phyloP scores from a whole-genome alignment of 1,140 invertebrate genomes.

The Bombus superbus region DNA sequence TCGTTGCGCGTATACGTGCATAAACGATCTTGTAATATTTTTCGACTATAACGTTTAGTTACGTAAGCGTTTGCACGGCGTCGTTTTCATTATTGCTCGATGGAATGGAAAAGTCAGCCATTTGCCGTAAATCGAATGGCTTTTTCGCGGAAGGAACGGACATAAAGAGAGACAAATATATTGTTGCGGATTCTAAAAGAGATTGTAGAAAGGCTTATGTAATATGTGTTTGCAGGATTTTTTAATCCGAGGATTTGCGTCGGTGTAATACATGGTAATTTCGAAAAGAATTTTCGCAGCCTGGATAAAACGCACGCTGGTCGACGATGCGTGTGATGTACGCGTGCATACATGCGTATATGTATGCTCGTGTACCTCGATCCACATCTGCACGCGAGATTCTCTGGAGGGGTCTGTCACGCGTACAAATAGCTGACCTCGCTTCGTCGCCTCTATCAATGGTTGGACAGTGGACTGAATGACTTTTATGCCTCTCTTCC shows the following conservation, averaged over 20 bases:
- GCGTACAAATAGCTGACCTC: conserved; percentile 83
- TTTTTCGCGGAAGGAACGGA: not conserved
- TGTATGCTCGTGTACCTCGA: conserved; percentile 56
- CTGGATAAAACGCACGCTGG: not conserved
- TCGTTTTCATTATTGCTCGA: not conserved
- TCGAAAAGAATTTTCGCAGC: not conserved
- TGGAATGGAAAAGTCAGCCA: not conserved
- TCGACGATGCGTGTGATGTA: conserved; percentile 25
- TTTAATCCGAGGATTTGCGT: not conserved
- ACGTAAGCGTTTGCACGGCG: not conserved
- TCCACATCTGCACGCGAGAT: conserved; percentile 71
- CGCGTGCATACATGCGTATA: conserved; percentile 25
- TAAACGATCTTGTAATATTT: not conserved
- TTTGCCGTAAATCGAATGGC: not conserved
- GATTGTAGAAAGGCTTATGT: too few species aligned
- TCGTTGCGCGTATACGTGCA: not conserved
- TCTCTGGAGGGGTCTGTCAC: conserved; percentile 81
- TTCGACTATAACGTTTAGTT: not conserved
- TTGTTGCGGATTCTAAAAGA: not conserved
- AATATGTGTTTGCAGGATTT: not conserved
- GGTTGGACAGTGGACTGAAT: conserved; percentile 77
- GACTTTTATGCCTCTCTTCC: conserved; percentile 75
- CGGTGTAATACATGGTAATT: too few species aligned
- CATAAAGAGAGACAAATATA: not conserved
- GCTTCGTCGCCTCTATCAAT: conserved; percentile 81